Evolutionary conservation across 2,797 vertebrate genomes (phyloP).

Genomic region (Neomorphus geoffroyi): DNA sequence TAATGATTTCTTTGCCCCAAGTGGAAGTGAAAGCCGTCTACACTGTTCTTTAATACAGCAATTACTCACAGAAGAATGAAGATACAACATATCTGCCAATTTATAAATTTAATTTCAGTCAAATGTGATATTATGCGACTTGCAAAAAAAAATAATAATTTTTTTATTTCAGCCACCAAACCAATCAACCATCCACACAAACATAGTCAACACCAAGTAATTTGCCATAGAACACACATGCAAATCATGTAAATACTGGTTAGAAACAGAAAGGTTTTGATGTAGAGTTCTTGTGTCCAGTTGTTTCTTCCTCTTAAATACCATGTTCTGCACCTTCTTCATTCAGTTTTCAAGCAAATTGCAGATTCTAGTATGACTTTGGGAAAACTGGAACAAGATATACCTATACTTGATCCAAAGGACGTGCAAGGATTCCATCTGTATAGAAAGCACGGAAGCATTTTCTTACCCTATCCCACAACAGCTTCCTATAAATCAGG

Average conservation of each 20-base stretch:
- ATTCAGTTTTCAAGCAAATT: neutral
- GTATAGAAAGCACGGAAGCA: neutral
- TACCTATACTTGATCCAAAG: neutral
- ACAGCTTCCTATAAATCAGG: neutral
- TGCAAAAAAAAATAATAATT: neutral
- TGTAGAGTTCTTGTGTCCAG: accelerated
- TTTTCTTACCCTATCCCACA: neutral
- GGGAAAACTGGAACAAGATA: neutral
- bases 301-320: neutral
- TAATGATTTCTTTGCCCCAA: neutral
- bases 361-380: neutral
- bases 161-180: neutral
- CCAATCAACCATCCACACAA: neutral
- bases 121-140: neutral
- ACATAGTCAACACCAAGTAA: neutral
- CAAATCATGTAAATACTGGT: accelerated
- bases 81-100: neutral
- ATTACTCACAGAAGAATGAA: neutral
- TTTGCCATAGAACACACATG: neutral
- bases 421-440: neutral
- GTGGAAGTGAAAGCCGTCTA: neutral
- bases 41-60: neutral
- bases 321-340: accelerated
- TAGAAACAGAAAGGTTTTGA: neutral
- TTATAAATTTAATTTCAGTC: neutral